A percentile compares a stretch with the other conserved stretches of the same genome.
phyloP scores from a whole-genome alignment of 2,113 vertebrate genomes.

The Saiga tatarica region DNA sequence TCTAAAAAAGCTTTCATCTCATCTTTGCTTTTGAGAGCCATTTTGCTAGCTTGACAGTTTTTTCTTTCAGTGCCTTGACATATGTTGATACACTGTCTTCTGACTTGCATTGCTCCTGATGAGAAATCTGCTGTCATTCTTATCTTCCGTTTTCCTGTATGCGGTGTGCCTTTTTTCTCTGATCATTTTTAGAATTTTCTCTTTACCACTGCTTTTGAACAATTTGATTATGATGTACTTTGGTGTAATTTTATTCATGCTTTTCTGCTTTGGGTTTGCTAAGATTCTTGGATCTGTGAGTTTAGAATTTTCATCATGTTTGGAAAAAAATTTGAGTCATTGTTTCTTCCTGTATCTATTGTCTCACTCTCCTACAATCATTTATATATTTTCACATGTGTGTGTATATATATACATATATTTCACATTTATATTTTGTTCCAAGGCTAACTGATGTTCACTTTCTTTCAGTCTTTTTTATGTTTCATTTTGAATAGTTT shows the following conservation, averaged over 20 bases:
- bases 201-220: not conserved
- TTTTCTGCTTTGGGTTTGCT: not conserved
- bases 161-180: not conserved
- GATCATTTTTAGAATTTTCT: not conserved
- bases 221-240: not conserved
- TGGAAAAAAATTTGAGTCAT: not conserved
- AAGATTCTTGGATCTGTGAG: not conserved
- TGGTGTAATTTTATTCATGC: not conserved
- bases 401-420: not conserved
- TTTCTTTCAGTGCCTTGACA: not conserved
- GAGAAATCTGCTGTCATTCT: not conserved
- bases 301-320: not conserved
- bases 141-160: not conserved
- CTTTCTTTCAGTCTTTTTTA: not conserved
- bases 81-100: not conserved
- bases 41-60: not conserved
- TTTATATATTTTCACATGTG: not conserved
- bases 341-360: not conserved
- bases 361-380: not conserved
- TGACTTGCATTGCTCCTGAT: not conserved
- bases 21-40: not conserved
- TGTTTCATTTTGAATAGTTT: not conserved
- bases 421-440: not conserved
- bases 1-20: not conserved
- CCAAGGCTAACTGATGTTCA: not conserved